These are phyloP conservation scores for Pteronotus mesoamericanus DNA, from an alignment of 2,797 vertebrate genomes.

Conservation along the genomic window DNA sequence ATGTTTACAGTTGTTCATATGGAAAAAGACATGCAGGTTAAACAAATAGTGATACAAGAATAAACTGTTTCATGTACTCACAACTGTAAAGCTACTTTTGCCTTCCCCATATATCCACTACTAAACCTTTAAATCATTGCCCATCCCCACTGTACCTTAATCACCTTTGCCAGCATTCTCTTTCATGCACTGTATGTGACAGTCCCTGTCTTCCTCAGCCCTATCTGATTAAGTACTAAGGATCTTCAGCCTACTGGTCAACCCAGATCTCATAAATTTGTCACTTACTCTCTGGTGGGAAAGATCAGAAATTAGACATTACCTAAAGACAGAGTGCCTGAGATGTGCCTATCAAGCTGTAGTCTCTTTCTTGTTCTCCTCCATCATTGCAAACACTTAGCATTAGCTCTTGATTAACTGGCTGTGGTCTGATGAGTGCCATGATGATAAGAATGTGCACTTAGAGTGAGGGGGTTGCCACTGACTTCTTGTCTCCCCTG, in stretches of 20 bases:
- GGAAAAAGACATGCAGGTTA: not conserved
- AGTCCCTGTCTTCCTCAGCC: not conserved
- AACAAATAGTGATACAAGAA: not conserved
- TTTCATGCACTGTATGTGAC: not conserved
- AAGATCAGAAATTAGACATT: constrained; percentile 13
- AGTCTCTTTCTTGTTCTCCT: not conserved
- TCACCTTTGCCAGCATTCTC: not conserved
- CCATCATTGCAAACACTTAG: not conserved
- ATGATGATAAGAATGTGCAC: not conserved
- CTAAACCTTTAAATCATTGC: constrained; percentile 1
- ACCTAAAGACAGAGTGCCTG: not conserved
- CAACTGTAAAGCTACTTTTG: not conserved
- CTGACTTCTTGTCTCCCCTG: not conserved
- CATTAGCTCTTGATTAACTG: not conserved
- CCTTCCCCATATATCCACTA: not conserved
- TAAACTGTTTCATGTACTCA: not conserved
- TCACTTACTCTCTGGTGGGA: not conserved
- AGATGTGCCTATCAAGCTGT: not conserved
- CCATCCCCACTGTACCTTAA: not conserved
- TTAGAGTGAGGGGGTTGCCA: not conserved
- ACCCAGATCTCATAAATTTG: not conserved
- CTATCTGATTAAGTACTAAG: not conserved
- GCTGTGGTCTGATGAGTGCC: not conserved
- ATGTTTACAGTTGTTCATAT: not conserved
- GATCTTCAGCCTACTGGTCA: not conserved